These are phyloP conservation scores for Crotalus tigris DNA, from an alignment of 2,113 vertebrate species.

Conservation along the genomic window DNA sequence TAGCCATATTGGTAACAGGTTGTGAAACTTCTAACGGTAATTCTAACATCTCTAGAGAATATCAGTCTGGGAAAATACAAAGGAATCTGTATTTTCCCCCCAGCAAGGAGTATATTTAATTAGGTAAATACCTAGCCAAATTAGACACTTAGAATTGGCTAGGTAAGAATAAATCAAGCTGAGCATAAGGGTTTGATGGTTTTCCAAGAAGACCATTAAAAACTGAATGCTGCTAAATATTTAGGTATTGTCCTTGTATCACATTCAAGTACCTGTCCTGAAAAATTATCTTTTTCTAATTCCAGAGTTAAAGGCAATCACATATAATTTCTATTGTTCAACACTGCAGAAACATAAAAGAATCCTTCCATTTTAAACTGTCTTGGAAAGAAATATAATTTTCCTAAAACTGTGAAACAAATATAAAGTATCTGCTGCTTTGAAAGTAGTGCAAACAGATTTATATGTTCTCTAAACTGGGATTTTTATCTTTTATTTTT, in stretches of 20 bases:
- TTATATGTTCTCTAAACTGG: background rate
- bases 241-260: background rate
- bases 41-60: background rate
- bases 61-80: background rate
- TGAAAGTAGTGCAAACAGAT: background rate
- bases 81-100: background rate
- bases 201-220: background rate
- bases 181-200: background rate
- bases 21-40: background rate
- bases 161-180: background rate
- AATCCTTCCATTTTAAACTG: background rate
- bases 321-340: background rate
- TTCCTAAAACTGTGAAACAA: background rate
- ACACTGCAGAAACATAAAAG: background rate
- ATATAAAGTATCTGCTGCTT: constrained; percentile 8
- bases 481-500: background rate
- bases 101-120: background rate
- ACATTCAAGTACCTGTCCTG: background rate
- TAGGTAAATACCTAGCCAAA: background rate
- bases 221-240: background rate
- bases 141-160: background rate
- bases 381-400: background rate
- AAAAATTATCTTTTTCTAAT: background rate
- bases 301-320: background rate
- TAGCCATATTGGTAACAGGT: background rate